phyloP scores from a whole-genome alignment of 1,140 invertebrate genomes.

The Drosophila virilis region DNA sequence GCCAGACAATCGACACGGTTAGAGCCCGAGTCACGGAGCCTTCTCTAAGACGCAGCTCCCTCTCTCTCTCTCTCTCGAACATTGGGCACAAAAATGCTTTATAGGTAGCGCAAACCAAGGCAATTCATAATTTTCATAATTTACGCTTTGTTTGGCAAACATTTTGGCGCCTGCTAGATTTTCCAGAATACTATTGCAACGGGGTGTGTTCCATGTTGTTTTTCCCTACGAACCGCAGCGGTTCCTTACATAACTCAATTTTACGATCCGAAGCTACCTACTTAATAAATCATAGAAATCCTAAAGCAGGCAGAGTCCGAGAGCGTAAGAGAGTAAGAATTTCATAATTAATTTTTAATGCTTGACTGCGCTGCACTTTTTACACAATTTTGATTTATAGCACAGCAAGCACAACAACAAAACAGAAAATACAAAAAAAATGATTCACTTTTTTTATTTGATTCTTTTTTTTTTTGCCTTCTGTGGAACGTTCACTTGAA shows the following conservation, averaged over 20 bases:
- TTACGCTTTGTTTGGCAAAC: conserved; percentile 83
- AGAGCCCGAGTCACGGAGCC: conserved; percentile 25
- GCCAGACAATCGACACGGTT: conserved; percentile 58
- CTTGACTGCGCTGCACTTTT: conserved; percentile 68
- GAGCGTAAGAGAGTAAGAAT: conserved; percentile 27
- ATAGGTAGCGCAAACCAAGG: conserved; percentile 49
- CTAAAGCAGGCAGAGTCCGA: conserved; percentile 27
- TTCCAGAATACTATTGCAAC: conserved; percentile 38
- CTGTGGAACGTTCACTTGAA: conserved; percentile 67
- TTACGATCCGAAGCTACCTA: conserved; percentile 65
- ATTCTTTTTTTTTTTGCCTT: conserved; percentile 45
- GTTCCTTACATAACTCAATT: conserved; percentile 77
- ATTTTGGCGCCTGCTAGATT: conserved; percentile 68
- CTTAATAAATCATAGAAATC: conserved; percentile 74
- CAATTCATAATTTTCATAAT: conserved; percentile 84
- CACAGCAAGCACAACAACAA: conserved; percentile 6
- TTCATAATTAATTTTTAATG: conserved; percentile 83
- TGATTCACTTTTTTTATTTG: conserved; percentile 2
- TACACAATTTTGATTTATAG: conserved; percentile 70
- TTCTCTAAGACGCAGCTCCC: conserved; percentile 26
- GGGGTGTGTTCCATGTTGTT: conserved; percentile 47
- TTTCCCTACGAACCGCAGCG: conserved; percentile 63
- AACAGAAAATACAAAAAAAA: conserved; percentile 12
- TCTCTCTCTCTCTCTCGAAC: neutral
- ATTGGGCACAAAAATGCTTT: conserved; percentile 70